Evolutionary conservation across 2,797 vertebrate species (phyloP).

Genomic region (Leptodactylus fallax): DNA sequence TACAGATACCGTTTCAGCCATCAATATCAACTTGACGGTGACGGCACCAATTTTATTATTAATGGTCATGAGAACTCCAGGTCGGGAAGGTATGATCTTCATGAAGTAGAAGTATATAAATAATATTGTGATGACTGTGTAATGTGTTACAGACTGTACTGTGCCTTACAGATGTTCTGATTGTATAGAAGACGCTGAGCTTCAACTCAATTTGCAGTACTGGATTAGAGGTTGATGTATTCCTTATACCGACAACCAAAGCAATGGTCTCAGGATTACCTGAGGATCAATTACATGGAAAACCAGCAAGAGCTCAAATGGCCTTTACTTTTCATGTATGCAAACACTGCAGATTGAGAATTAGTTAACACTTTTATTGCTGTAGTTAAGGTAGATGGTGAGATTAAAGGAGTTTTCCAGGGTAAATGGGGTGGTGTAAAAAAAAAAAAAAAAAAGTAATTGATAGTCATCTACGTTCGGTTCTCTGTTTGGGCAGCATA

Average conservation of each 20-base stretch:
- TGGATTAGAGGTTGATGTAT: neutral
- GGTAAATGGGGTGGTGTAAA: too few species aligned
- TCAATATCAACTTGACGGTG: neutral
- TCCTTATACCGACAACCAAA: neutral
- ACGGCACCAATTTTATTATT: neutral
- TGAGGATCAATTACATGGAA: neutral
- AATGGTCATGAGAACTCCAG: neutral
- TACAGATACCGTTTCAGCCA: neutral
- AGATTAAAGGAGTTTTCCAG: too few species aligned
- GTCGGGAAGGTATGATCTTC: neutral
- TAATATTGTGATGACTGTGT: too few species aligned
- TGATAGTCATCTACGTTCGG: too few species aligned
- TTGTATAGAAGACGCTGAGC: too few species aligned
- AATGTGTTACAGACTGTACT: too few species aligned
- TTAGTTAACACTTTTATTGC: neutral
- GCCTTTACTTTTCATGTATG: neutral
- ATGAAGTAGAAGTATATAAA: conserved; percentile 12
- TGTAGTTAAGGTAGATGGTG: too few species aligned
- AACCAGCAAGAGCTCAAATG: neutral
- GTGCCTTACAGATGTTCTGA: too few species aligned
- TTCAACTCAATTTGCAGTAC: neutral
- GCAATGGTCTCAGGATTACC: neutral
- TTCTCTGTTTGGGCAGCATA: too few species aligned
- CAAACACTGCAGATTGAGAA: neutral
- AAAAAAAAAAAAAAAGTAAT: too few species aligned